Evolutionary conservation across 2,888 invertebrate species (phyloP).

Genomic region (Andrena camellia): DNA sequence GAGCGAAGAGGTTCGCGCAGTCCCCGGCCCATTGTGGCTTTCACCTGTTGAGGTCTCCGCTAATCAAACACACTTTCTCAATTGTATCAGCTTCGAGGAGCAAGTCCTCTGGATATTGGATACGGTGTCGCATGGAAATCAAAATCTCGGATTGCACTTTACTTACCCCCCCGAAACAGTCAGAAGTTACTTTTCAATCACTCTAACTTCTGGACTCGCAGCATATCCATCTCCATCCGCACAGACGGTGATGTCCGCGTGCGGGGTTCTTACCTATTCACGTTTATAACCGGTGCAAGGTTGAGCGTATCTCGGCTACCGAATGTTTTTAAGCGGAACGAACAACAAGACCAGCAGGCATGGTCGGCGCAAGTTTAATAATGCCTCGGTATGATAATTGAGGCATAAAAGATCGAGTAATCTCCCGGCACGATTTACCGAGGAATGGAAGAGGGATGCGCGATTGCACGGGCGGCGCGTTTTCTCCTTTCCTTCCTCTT

Average conservation of each 20-base stretch:
- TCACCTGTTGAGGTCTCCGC: background rate
- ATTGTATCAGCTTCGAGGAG: background rate
- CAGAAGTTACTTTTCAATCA: too few relatives aligned
- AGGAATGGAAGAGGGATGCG: slow-evolving; percentile 38
- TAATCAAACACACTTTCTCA: background rate
- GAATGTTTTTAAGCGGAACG: slow-evolving; percentile 55
- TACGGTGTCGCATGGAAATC: too few relatives aligned
- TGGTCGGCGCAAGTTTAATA: slow-evolving; percentile 71
- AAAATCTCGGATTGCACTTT: too few relatives aligned
- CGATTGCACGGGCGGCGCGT: slow-evolving; percentile 16
- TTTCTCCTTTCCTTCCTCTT: slow-evolving; percentile 17
- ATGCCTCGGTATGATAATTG: slow-evolving; percentile 78
- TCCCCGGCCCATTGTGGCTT: background rate
- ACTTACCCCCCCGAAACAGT: too few relatives aligned
- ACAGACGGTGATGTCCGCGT: background rate
- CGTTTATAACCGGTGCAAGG: background rate
- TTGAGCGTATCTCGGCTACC: slow-evolving; percentile 25
- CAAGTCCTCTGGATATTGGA: background rate
- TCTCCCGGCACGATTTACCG: slow-evolving; percentile 68
- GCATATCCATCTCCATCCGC: background rate
- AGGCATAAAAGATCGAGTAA: slow-evolving; percentile 80
- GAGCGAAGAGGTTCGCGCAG: background rate
- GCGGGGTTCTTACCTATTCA: slow-evolving; percentile 3
- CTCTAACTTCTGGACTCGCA: background rate
- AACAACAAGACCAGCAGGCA: slow-evolving; percentile 51